Evolutionary conservation across 2,888 invertebrate genomes (phyloP).

Genomic region (Miltochrista miniata): DNA sequence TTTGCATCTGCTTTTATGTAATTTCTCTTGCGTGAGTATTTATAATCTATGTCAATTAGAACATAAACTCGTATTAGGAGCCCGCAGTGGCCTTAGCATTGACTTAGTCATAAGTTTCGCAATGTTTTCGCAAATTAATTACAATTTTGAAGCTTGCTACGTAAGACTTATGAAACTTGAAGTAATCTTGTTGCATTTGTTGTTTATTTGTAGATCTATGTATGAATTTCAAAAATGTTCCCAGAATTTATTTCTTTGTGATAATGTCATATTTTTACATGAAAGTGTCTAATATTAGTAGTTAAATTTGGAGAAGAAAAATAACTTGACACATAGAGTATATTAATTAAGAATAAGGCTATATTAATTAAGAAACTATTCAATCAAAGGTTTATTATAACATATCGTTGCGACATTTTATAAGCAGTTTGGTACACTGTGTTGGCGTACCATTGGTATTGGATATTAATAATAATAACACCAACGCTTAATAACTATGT

Average conservation of each 20-base stretch:
- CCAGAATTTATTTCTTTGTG: too few species aligned
- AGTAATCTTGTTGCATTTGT: slow-evolving; percentile 3
- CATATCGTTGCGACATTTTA: slow-evolving; percentile 13
- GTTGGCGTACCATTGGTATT: slow-evolving; percentile 19
- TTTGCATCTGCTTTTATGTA: background rate
- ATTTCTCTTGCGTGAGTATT: too few species aligned
- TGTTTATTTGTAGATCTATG: slow-evolving; percentile 1
- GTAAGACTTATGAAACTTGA: slow-evolving; percentile 18
- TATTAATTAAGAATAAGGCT: too few species aligned
- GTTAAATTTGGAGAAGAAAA: too few species aligned
- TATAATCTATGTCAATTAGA: slow-evolving; percentile 15
- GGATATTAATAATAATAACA: slow-evolving; percentile 10
- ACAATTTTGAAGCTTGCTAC: slow-evolving; percentile 18
- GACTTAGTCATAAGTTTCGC: slow-evolving; percentile 32
- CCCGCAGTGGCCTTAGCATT: slow-evolving; percentile 33
- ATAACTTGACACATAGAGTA: too few species aligned
- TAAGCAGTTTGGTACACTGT: slow-evolving; percentile 14
- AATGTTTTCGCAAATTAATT: slow-evolving; percentile 15
- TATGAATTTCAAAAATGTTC: background rate
- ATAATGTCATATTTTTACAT: too few species aligned
- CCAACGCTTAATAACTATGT: background rate
- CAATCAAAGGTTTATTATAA: background rate
- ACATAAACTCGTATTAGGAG: slow-evolving; percentile 1
- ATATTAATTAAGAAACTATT: background rate
- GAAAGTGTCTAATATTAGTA: too few species aligned